Base-by-base conservation (phyloP, 2,888 invertebrate species). In the Rhingia rostrata region DNA sequence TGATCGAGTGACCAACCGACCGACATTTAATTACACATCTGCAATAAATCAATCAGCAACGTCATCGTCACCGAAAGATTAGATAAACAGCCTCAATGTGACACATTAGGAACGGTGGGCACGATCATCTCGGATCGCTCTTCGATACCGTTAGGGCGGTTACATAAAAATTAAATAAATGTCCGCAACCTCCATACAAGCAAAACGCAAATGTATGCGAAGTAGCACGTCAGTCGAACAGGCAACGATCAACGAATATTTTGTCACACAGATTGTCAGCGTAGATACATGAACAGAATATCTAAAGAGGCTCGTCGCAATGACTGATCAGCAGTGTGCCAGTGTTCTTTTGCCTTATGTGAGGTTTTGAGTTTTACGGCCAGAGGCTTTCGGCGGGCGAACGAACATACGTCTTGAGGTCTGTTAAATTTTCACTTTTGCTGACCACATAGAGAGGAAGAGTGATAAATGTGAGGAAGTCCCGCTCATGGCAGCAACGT, bases 1-100 rank as follows among this genome's bases (percentile, higher is more conserved):
- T 70, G 79, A 73, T 66, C 79, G 79, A 73, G 64, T 78, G 56
- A 67, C 12, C 30, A 41, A 81, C 14, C 51, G 35, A 64, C 51
- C 32, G 49, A 66, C 66, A 75, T 64, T 70, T 72, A 72, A 72
- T 77, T 72, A 72, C 70, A 53, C 79, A 79, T 73, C 73, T 66
- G 45, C 69, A 73, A 74, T 79, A 83, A 83, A 83, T 83, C 83
- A 83, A 73, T 79, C 66, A 30, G 45, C 22, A 22, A 22, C 22
- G 22, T 22, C 22, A 22, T 22, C 41, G n/a, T 12, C 49, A 64
- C 35, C 22, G 30, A 6, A 6, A 49, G 82, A 83, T 83, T 73
- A 83, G 43, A 51, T 32, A 58, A 61, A 60, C 60, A 67, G 10
- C 45, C 53, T 32, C 35, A 43, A 12, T 39, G 63, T 73, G 64